Evolutionary conservation across 2,888 invertebrate species (phyloP).

Genomic region (Cotesia congregata): DNA sequence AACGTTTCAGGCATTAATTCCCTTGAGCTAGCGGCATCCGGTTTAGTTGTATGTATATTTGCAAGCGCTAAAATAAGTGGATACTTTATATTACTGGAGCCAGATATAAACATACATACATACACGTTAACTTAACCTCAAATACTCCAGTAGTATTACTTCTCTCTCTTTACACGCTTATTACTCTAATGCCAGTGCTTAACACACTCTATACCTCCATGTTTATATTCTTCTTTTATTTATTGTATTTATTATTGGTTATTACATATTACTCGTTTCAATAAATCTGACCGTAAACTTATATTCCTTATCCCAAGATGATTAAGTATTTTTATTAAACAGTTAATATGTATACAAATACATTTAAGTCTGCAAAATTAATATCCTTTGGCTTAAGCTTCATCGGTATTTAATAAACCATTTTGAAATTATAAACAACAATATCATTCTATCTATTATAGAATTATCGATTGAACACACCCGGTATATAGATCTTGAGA

Average conservation of each 20-base stretch:
- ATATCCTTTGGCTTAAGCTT: neutral
- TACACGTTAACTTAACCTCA: neutral
- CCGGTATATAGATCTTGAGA: constrained; percentile 48
- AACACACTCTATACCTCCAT: constrained; percentile 65
- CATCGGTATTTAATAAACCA: neutral
- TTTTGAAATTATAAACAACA: neutral
- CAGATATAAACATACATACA: constrained; percentile 23
- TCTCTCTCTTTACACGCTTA: constrained; percentile 67
- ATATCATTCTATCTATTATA: constrained; percentile 24
- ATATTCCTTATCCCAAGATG: neutral
- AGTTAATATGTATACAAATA: neutral
- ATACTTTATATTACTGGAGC: constrained; percentile 25
- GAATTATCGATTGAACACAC: constrained; percentile 41
- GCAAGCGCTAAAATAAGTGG: constrained; percentile 51
- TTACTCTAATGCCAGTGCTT: constrained; percentile 69
- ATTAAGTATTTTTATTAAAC: neutral
- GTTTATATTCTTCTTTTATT: constrained; percentile 45
- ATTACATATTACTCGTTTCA: constrained; percentile 18
- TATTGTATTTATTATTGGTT: constrained; percentile 28
- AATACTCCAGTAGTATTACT: neutral
- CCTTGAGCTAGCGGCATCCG: constrained; percentile 39
- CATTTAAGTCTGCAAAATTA: neutral
- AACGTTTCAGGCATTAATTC: constrained; percentile 27
- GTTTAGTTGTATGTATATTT: constrained; percentile 33
- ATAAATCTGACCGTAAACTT: neutral